Base-by-base conservation (phyloP, 2,888 invertebrate genomes). In the Ochropacha duplaris region DNA sequence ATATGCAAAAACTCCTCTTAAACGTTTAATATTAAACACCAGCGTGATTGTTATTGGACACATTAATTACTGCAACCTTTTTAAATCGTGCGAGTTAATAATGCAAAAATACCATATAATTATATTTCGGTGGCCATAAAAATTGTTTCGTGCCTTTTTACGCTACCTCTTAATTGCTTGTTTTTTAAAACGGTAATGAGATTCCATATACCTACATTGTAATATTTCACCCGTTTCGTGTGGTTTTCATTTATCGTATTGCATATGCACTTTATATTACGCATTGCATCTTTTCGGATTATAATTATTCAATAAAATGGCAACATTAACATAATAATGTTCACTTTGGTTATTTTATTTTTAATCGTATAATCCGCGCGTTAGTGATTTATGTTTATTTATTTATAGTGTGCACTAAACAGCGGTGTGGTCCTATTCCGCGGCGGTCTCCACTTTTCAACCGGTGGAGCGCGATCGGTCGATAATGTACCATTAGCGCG, bases 401-500 rank as follows among this genome's bases (percentile, higher is more conserved):
- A 87, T 88, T 88, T 87, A 88, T 86, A 86, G 82, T 81, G 75
- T 74, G 78, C 82, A 81, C 76, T 84, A 85, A 85, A 83, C 79
- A 74, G 79, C 84, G 79, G 87, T 88, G 89, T 87, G 90, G 90
- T 87, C 90, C 75, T 80, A 82, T 84, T 79, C 79, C 84, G 81
- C 76, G 89, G 86, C 90, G 90, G 90, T 87, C 87, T 81, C 87
- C 83, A 84, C 89, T 84, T 87, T 79, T 87, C 87, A 87, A 87
- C 81, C 79, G 78, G 81, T 76, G 74, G 78, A 76, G 72, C 73
- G 85, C 87, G 92, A 91, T 91, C 85, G 84, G 76, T 84, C 86
- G 92, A 92, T 92, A 92, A 86, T 89, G 92, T 87, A 90, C 90
- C 91, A 91, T 92, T 91, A 92, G 92, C 89, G 92, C 92, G 89